phyloP scores from a whole-genome alignment of 2,888 invertebrate genomes.

The Thyatira batis region DNA sequence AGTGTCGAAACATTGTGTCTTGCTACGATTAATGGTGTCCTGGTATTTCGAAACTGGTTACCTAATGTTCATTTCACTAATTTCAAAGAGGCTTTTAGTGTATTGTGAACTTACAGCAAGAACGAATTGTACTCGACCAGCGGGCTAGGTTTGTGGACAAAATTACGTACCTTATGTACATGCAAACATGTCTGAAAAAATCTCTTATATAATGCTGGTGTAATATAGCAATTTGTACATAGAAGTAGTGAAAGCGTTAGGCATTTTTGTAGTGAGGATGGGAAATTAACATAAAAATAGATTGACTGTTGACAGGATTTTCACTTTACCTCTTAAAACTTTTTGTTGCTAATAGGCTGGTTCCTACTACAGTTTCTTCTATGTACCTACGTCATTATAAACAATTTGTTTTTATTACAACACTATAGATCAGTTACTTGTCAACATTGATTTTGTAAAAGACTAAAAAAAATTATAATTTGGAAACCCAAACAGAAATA shows the following conservation, averaged over 20 bases:
- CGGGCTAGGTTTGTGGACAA: background rate
- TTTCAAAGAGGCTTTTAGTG: background rate
- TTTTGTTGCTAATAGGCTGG: background rate
- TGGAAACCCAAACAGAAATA: too few species aligned
- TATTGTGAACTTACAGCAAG: background rate
- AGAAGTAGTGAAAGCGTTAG: slow-evolving; percentile 3
- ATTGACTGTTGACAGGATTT: background rate
- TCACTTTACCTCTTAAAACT: background rate
- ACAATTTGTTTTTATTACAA: too few species aligned
- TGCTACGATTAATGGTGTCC: slow-evolving; percentile 1
- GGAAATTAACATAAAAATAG: background rate
- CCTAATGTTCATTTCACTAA: background rate
- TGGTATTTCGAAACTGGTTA: slow-evolving; percentile 1
- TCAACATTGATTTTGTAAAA: too few species aligned
- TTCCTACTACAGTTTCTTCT: too few species aligned
- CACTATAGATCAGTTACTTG: too few species aligned
- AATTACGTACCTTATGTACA: background rate
- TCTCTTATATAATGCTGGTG: background rate
- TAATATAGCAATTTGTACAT: background rate
- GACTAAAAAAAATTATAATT: too few species aligned
- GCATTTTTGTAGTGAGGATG: background rate
- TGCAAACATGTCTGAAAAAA: background rate
- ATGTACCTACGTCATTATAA: too few species aligned
- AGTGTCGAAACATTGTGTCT: background rate
- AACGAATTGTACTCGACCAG: slow-evolving; percentile 3